Base-by-base conservation (phyloP, 92 coral and sea anemone species). In the Porites divaricata region DNA sequence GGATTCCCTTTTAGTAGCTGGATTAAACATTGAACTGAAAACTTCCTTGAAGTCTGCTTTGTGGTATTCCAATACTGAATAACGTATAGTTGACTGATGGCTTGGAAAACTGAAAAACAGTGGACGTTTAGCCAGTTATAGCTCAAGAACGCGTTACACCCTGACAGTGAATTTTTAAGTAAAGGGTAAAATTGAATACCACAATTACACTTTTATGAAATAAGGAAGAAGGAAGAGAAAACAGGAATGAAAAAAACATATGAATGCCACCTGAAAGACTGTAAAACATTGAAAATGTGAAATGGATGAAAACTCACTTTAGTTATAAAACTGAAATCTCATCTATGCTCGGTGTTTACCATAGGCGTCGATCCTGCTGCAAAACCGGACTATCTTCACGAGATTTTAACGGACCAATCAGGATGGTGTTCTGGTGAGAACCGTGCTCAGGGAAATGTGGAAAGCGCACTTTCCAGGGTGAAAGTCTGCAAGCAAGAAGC, bases 401-500 rank as follows among this genome's bases (percentile, higher is more conserved):
- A 86, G 68, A 69, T 86, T 21, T 48, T 86, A 61, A 70, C 66
- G 21, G 89, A 86, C n/a, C 54, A 86, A 70, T 26, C 25, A 17
- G 61, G 54, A 73, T 53, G 53, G 23, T 22, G 56, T 35, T 22
- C 25, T 68, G 2, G 56, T 8, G 65, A 68, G 68, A 88, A 70
- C 74, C 77, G 85, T 65, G 88, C 79, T 23, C 66, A 63, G 21
- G 78, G 71, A 71, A 88, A 88, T 48, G 9, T 78, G 62, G 74
- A 83, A 59, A 63, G 45, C 13, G 91, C 83, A 3, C 79, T 88
- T 19, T 76, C 88, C 70, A 82, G 79, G 84, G 91, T 88, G 5
- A 88, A 81, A 67, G 91, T 81, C 63, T 88, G 83, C 82, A 76
- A 81, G 65, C 76, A 65, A 26, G 91, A 88, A 26, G 88, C 91